Percentiles rank a stretch among this genome's conserved stretches.
Evolutionary conservation across 92 coral and sea anemone species (phyloP).

Genomic region (Diadumene lineata): DNA sequence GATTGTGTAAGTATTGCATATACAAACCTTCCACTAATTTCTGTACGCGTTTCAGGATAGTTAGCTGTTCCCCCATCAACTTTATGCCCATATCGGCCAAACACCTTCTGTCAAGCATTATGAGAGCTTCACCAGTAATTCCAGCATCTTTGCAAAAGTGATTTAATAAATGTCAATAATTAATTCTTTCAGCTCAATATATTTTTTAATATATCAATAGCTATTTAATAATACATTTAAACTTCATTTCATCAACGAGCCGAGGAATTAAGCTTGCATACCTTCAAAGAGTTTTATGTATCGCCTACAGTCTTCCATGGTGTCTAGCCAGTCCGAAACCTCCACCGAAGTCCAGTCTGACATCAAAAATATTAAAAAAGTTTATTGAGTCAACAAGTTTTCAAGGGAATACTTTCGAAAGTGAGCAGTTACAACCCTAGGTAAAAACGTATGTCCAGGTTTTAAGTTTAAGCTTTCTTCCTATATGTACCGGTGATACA

Average conservation of each 20-base stretch:
- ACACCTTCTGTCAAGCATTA: slow-evolving; percentile 35
- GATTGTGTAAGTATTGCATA: no score
- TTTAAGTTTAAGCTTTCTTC: no score
- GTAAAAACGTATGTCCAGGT: no score
- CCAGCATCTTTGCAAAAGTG: slow-evolving; percentile 26
- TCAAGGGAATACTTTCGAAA: neutral
- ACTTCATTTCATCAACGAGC: neutral
- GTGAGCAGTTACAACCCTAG: neutral
- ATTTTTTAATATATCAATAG: no score
- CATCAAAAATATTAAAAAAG: neutral
- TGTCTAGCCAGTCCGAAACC: slow-evolving; percentile 32
- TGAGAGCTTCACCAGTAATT: slow-evolving; percentile 35
- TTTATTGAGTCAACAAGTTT: neutral
- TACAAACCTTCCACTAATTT: slow-evolving; percentile 30
- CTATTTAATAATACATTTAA: neutral
- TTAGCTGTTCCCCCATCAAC: slow-evolving; percentile 38
- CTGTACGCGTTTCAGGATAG: slow-evolving; percentile 20
- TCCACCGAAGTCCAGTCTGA: slow-evolving; percentile 33
- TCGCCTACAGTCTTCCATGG: neutral
- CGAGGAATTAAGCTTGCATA: neutral
- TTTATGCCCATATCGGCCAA: slow-evolving; percentile 40
- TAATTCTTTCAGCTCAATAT: neutral
- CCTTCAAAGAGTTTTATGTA: slow-evolving; percentile 2
- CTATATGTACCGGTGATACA: neutral
- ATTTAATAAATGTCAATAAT: slow-evolving; percentile 3